Conservation (phyloP, 2,113 vertebrate species). For the Trachemys scripta region DNA sequence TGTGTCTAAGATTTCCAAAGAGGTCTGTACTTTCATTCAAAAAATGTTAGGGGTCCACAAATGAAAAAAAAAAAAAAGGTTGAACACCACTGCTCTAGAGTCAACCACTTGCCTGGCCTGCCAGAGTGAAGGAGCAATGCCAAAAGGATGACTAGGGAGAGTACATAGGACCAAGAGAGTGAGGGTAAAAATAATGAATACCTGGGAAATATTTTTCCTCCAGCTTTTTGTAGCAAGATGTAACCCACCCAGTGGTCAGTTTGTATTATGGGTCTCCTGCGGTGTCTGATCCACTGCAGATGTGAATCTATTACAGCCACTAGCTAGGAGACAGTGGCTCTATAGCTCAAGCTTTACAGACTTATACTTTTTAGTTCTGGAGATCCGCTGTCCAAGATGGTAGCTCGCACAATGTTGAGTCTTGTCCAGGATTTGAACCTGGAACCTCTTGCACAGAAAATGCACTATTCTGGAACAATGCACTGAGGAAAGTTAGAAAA, state of each 20-base stretch:
- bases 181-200: neutral
- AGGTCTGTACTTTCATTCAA: no score
- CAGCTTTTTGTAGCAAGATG: neutral
- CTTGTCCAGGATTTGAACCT: neutral
- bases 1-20: no score
- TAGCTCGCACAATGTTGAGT: neutral
- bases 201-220: neutral
- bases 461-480: neutral
- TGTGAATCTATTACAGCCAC: neutral
- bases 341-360: neutral
- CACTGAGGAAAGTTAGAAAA: neutral
- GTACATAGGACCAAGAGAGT: no score
- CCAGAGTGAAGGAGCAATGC: neutral
- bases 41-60: no score
- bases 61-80: no score
- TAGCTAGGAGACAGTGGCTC: neutral
- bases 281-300: neutral
- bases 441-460: neutral
- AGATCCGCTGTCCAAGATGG: neutral
- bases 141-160: neutral
- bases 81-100: no score
- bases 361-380: neutral
- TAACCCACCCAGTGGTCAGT: neutral
- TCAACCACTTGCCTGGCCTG: no score
- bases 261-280: rapidly evolving